phyloP scores from a whole-genome alignment of 1,140 invertebrate species.

The Latrodectus geometricus region DNA sequence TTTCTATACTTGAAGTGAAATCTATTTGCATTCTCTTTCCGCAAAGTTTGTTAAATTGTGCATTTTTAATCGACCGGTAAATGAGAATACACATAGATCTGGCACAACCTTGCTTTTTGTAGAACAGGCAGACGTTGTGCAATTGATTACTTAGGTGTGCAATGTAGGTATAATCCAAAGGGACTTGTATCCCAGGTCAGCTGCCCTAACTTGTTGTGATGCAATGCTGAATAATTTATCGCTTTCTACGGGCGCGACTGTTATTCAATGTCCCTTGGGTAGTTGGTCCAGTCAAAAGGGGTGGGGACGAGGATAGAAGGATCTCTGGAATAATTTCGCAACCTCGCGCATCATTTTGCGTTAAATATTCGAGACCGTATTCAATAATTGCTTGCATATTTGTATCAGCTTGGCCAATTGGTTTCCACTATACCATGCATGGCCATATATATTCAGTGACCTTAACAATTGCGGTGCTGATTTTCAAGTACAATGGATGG shows the following conservation, averaged over 20 bases:
- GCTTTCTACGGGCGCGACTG: conserved; percentile 54
- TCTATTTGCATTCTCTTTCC: too few species aligned
- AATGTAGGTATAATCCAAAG: conserved; percentile 23
- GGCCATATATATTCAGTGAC: conserved; percentile 28
- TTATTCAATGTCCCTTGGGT: conserved; percentile 37
- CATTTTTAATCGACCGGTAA: too few species aligned
- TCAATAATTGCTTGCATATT: conserved; percentile 59
- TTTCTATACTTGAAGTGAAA: neutral
- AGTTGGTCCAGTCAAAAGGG: conserved; percentile 25
- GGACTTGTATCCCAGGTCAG: conserved; percentile 6
- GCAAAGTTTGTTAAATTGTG: too few species aligned
- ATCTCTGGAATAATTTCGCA: conserved; percentile 39
- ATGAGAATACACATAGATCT: too few species aligned
- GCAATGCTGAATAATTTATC: conserved; percentile 59
- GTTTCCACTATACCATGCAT: conserved; percentile 15
- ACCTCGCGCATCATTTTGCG: conserved; percentile 44
- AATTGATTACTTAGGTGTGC: conserved; percentile 25
- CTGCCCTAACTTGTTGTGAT: conserved; percentile 56
- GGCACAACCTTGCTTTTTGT: neutral
- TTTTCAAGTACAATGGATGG: conserved; percentile 26
- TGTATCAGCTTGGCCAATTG: conserved; percentile 32
- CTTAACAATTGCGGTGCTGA: conserved; percentile 24
- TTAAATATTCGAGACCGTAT: conserved; percentile 47
- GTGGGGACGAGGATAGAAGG: neutral
- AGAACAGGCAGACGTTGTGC: neutral